Base-by-base conservation (phyloP, 2,113 vertebrate genomes). In the Carollia perspicillata region DNA sequence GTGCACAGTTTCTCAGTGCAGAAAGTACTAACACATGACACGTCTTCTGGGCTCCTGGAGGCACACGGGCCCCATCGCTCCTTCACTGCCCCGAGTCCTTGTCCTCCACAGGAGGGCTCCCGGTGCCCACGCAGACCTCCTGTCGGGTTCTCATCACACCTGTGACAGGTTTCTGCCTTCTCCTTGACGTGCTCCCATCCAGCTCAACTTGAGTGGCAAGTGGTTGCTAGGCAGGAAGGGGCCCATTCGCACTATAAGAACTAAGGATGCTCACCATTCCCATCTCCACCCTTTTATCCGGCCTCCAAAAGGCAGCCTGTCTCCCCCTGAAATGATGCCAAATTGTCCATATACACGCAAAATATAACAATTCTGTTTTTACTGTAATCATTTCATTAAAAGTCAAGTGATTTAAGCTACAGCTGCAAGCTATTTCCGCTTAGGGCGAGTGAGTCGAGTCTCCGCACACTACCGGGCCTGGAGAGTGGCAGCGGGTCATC, bases 381-480 rank as follows among this genome's bases (percentile, higher is more conserved):
- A 66, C 30, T n/a, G 33, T 6, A 93, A 58, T 86, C 68, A 90
- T 35, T 94, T 92, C 40, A 84, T 92, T 72, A 89, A 42, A 63
- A 33, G 84, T 47, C 14, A 81, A 77, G 71, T 40, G 7, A 81
- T 51, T 91, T 90, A 93, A 75, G 26, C 17, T 89, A 88, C 49
- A 68, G 22, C 23, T 60, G 23, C 93, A 85, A 83, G 30, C 44
- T 30, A 95, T 69, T 88, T 88, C 78, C 18, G 22, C 28, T 58
- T 49, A 10, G n/a, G 65, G n/a, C 4, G 22, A 84, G 23, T 37
- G 33, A 58, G 55, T 37, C n/a, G 69, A 60, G 8, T 69, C 33
- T 85, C 47, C 35, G 37, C 68, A 74, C 28, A 58, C 53, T 75
- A 83, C 44, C 44, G 84, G 72, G 30, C 71, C 72, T 65, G 33